Evolutionary conservation across 2,113 vertebrate species (phyloP).

Genomic region (Melanerpes formicivorus): DNA sequence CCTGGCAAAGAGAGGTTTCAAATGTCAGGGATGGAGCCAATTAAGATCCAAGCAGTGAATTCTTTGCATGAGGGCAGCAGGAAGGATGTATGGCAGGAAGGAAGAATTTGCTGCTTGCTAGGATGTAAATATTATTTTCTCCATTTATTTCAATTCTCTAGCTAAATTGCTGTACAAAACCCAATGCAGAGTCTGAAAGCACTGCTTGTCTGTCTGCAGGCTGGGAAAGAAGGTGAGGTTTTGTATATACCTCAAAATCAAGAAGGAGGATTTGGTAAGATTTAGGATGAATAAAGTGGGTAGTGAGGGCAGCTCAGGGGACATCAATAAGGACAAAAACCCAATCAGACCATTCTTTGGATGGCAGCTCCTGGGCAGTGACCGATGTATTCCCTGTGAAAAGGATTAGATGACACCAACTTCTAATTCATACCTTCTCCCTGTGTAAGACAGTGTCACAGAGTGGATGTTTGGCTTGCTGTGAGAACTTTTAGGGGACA

Average conservation of each 20-base stretch:
- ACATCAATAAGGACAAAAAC: background rate
- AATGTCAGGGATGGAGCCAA: conserved; percentile 60
- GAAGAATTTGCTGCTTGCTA: conserved; percentile 19
- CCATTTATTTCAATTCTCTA: conserved; percentile 14
- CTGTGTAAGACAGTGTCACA: background rate
- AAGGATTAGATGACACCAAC: background rate
- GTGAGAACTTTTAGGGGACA: background rate
- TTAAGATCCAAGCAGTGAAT: conserved; percentile 55
- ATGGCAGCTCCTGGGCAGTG: background rate
- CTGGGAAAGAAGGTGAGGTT: background rate
- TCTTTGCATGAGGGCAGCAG: conserved; percentile 32
- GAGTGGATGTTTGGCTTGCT: background rate
- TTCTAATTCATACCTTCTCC: background rate
- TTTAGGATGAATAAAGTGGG: background rate
- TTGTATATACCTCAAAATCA: background rate
- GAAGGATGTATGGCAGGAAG: conserved; percentile 58
- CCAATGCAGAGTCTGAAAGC: background rate
- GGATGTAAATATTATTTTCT: conserved; percentile 55
- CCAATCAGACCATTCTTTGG: background rate
- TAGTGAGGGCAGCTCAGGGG: background rate
- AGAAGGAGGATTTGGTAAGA: background rate
- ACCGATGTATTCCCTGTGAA: background rate
- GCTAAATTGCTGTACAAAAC: background rate
- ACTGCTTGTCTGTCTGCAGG: background rate
- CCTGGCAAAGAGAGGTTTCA: conserved; percentile 62